Evolutionary conservation across 1,140 invertebrate genomes (phyloP).

Genomic region (Drosophila trapezifrons): DNA sequence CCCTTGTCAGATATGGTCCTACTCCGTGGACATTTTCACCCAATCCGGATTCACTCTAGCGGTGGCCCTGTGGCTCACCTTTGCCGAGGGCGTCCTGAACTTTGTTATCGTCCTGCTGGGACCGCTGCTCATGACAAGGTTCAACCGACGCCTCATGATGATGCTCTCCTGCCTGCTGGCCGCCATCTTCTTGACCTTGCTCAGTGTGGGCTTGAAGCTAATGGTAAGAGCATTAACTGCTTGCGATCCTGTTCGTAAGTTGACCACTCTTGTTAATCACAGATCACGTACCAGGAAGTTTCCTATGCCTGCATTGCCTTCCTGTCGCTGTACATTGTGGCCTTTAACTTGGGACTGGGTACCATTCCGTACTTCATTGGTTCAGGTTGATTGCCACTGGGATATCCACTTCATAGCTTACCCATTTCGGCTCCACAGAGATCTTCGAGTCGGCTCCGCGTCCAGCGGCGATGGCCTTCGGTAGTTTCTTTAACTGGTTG

Average conservation of each 20-base stretch:
- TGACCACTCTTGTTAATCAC: neutral
- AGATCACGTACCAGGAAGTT: constrained; percentile 84
- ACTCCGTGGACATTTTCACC: constrained; percentile 88
- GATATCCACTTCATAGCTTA: neutral
- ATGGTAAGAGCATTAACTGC: constrained; percentile 84
- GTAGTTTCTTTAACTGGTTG: constrained; percentile 93
- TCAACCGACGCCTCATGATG: constrained; percentile 85
- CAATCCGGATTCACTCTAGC: constrained; percentile 85
- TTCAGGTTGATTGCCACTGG: constrained; percentile 28
- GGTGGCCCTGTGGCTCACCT: constrained; percentile 86
- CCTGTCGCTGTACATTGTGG: constrained; percentile 89
- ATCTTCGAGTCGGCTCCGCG: constrained; percentile 92
- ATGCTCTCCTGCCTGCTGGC: constrained; percentile 85
- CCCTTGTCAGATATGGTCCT: constrained; percentile 88
- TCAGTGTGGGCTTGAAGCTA: constrained; percentile 85
- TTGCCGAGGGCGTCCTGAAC: constrained; percentile 88
- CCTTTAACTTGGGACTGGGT: constrained; percentile 91
- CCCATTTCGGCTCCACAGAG: constrained; percentile 86
- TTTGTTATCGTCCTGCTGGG: constrained; percentile 86
- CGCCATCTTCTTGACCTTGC: constrained; percentile 84
- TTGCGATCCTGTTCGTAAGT: neutral
- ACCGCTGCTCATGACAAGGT: constrained; percentile 85
- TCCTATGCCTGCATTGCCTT: constrained; percentile 86
- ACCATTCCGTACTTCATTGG: constrained; percentile 93
- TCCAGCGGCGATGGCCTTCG: constrained; percentile 92